phyloP scores from a whole-genome alignment of 1,140 invertebrate genomes.

The Aleiodes sp. region DNA sequence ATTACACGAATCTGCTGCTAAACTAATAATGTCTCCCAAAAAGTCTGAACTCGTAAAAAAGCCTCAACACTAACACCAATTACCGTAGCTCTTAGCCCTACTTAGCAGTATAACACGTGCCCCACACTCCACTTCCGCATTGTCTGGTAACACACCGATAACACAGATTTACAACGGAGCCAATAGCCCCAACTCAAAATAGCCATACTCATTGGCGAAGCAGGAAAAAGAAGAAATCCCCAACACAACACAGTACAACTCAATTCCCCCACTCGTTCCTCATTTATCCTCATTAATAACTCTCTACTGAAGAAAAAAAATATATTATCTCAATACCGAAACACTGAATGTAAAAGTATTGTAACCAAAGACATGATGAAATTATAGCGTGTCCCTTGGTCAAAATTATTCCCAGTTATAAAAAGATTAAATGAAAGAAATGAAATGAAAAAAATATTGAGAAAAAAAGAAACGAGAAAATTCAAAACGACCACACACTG shows the following conservation, averaged over 20 bases:
- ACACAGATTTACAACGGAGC: background rate
- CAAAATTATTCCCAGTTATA: background rate
- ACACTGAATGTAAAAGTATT: too few species aligned
- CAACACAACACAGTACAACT: slow-evolving; percentile 14
- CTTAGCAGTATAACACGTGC: slow-evolving; percentile 39
- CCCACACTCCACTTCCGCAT: slow-evolving; percentile 43
- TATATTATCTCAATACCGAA: background rate
- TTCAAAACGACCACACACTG: slow-evolving; percentile 58
- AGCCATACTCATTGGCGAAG: too few species aligned
- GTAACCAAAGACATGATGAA: background rate
- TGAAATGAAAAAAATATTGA: slow-evolving; percentile 40
- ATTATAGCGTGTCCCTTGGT: background rate
- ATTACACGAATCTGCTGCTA: too few species aligned
- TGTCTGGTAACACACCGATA: slow-evolving; percentile 22
- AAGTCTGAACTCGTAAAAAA: too few species aligned
- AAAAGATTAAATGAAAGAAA: slow-evolving; percentile 33
- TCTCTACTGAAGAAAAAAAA: slow-evolving; percentile 48
- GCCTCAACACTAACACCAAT: slow-evolving; percentile 29
- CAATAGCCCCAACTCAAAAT: too few species aligned
- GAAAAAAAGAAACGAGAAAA: slow-evolving; percentile 54
- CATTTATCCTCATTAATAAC: slow-evolving; percentile 57
- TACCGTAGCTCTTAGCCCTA: slow-evolving; percentile 44
- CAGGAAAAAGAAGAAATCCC: too few species aligned
- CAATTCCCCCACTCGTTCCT: slow-evolving; percentile 51
- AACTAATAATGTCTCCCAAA: too few species aligned